Base-by-base conservation (phyloP, 2,797 vertebrate species). In the Gymnopithys bicolor region DNA sequence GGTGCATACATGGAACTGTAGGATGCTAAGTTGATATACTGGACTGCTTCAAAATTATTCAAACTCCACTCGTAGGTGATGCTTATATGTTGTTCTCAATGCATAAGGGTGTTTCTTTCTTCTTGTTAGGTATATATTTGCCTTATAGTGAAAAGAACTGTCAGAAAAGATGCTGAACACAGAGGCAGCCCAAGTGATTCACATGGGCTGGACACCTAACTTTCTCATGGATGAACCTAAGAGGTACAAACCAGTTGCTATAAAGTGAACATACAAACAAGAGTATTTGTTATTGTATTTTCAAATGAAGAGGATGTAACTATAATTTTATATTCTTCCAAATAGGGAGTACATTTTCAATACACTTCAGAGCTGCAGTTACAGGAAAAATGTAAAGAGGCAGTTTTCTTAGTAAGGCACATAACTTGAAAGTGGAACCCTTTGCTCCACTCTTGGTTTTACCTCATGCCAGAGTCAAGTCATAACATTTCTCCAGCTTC, bases 1-100 rank as follows among this genome's bases (percentile, higher is more conserved):
- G 74, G 52, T 60, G 15, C 55, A 13, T 77, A 93, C 39, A 39
- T 53, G 82, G 92, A 75, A 16, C 30, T 84, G 39, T 19, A 88
- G 64, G 46, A 37, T 64, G 73, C 84, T 89, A 87, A 85, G 52
- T 13, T 33, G 21, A 43, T 63, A 82, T 51, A 95, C 39, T 28
- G 22, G 58, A 85, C 48, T 88, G 70, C 96, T 95, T 95, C 90
- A 95, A 88, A 90, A 41, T 91, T 66, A 45, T 95, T 97, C 86
- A 87, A 85, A 93, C 87, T 90, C n/a, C 45, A 83, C 86, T 92
- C 62, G 92, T 82, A 78, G 10, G 6, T 88, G 60, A 86, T 79
- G 16, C 45, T 89, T 93, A 12, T 59, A 41, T 89, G 35, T 86
- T 83, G 67, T 66, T 85, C 52, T 77, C 45, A 77, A 22, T 0